Percentiles rank a stretch among this genome's conserved stretches.
phyloP scores from a whole-genome alignment of 1,140 invertebrate species.

The Aethina tumida region DNA sequence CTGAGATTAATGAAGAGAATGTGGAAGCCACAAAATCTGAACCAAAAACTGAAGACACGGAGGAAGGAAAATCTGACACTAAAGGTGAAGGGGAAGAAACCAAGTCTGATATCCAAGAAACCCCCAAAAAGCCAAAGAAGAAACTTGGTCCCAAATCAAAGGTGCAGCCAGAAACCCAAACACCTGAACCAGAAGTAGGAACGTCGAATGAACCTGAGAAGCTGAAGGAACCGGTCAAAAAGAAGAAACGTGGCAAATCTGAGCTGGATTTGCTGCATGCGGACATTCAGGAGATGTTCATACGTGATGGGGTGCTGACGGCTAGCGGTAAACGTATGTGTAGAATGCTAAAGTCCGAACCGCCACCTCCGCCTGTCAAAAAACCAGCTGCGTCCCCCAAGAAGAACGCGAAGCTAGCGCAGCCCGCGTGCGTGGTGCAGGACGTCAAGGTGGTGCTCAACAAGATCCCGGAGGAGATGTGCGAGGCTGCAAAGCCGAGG shows the following conservation, averaged over 20 bases:
- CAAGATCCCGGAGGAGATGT: background rate
- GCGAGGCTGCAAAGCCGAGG: no score
- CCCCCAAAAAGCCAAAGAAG: conserved; percentile 2
- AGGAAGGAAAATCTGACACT: conserved; percentile 1
- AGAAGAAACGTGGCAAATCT: conserved; percentile 24
- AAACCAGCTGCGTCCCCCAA: conserved; percentile 1
- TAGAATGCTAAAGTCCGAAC: conserved; percentile 29
- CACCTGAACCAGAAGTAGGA: conserved; percentile 28
- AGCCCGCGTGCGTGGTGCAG: background rate
- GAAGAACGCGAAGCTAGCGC: conserved; percentile 14
- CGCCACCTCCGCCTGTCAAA: background rate
- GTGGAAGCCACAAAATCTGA: conserved; percentile 1
- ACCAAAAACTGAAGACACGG: background rate
- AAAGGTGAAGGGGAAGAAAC: conserved; percentile 9
- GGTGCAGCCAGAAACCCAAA: conserved; percentile 12
- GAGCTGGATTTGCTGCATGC: conserved; percentile 53
- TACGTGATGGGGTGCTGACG: conserved; percentile 48
- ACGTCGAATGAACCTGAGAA: conserved; percentile 13
- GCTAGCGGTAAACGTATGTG: conserved; percentile 45
- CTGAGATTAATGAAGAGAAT: conserved; percentile 11
- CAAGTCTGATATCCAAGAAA: conserved; percentile 1
- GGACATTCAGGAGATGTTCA: conserved; percentile 58
- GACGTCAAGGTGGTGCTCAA: background rate
- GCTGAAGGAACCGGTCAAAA: conserved; percentile 7
- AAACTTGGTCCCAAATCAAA: no score